These are phyloP conservation scores for Mastomys natalensis DNA, from an alignment of 2,113 vertebrate genomes.

Conservation along the genomic window DNA sequence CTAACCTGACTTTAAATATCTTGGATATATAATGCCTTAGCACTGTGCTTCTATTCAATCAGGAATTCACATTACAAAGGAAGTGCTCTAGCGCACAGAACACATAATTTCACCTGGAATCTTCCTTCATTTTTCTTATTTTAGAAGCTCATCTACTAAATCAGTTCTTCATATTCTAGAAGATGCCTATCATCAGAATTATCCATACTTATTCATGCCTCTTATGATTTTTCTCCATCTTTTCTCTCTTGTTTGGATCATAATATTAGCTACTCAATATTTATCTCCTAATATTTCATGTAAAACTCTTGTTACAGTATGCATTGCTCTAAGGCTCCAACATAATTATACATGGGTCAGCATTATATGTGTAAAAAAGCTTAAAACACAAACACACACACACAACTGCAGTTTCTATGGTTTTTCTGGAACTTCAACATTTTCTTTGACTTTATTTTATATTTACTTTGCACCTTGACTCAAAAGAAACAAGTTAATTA, in stretches of 20 bases:
- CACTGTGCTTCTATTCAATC: not conserved
- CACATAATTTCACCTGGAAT: not conserved
- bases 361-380: not conserved
- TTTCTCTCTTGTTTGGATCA: not conserved
- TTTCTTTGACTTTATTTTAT: not conserved
- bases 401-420: not conserved
- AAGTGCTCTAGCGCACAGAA: not conserved
- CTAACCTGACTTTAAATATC: not conserved
- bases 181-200: not conserved
- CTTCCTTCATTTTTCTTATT: not conserved
- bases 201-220: not conserved
- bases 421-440: not conserved
- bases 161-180: not conserved
- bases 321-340: not conserved
- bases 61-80: not conserved
- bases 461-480: not conserved
- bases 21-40: not conserved
- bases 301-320: not conserved
- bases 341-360: not conserved
- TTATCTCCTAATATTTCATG: not conserved
- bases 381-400: not conserved
- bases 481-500: not conserved
- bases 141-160: constrained; percentile 28
- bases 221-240: not conserved
- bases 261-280: not conserved